Percentiles rank a stretch among this genome's conserved stretches.
Conservation (phyloP, 2,113 vertebrate genomes). For the Coturnix japonica region DNA sequence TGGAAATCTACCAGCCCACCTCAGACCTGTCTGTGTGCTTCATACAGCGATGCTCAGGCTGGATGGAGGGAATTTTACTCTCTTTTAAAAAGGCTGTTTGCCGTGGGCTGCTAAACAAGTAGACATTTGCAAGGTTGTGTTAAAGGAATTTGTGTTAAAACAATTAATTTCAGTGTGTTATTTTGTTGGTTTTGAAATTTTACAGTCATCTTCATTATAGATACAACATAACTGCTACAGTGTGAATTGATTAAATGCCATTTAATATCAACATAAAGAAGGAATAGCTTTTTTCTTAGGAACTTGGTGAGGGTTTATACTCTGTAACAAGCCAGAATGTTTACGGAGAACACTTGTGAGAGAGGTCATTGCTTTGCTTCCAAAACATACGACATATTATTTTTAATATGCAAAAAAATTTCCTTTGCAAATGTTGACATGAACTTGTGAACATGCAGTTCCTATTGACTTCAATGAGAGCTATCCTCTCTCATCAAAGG, state of each 20-base stretch:
- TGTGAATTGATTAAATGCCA: background rate
- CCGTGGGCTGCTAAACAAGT: background rate
- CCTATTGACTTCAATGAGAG: background rate
- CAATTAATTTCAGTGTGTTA: background rate
- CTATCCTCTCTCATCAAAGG: conserved; percentile 21
- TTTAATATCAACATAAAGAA: background rate
- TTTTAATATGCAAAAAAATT: background rate
- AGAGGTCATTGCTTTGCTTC: conserved; percentile 13
- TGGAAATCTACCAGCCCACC: background rate
- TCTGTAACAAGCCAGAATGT: background rate
- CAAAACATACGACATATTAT: background rate
- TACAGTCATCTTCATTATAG: background rate
- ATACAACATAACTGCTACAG: background rate
- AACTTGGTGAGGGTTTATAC: background rate
- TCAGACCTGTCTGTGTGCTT: background rate
- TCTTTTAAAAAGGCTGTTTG: conserved; percentile 35
- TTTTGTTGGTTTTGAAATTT: conserved; percentile 18
- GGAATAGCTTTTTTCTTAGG: background rate
- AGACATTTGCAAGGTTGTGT: background rate
- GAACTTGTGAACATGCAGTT: conserved; percentile 4
- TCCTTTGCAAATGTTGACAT: conserved; percentile 12
- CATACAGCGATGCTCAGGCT: accelerated
- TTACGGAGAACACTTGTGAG: background rate
- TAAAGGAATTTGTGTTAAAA: background rate
- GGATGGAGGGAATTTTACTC: background rate